Conservation (phyloP, 2,797 vertebrate genomes). For the Eulemur rubriventer region DNA sequence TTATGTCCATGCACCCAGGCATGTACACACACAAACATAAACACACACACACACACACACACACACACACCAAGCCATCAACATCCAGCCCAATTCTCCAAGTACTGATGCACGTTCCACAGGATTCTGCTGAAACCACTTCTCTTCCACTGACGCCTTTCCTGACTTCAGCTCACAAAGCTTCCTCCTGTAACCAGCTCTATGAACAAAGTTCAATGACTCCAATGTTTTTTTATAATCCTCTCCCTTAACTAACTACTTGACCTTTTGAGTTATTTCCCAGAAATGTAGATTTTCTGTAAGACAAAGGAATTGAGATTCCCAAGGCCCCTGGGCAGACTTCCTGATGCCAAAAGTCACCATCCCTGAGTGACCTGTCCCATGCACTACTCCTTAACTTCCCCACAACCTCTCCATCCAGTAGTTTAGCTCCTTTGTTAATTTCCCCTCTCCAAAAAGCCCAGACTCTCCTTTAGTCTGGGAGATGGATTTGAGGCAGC, state of each 20-base stretch:
- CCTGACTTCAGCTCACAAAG: not conserved
- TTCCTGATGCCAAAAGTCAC: not conserved
- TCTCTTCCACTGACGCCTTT: not conserved
- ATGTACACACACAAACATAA: rapidly evolving
- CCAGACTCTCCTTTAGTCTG: not conserved
- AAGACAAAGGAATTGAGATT: not conserved
- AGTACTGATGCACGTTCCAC: rapidly evolving
- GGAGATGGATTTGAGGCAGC: not conserved
- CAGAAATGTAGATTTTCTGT: not conserved
- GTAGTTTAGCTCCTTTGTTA: not conserved
- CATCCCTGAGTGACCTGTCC: not conserved
- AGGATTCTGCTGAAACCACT: not conserved
- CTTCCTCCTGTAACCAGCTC: not conserved
- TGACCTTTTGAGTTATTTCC: not conserved
- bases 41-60: not conserved
- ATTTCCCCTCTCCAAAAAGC: not conserved
- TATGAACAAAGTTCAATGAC: not conserved
- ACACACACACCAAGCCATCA: not conserved
- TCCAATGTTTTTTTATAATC: not conserved
- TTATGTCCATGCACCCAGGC: rapidly evolving
- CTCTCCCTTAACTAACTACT: not conserved
- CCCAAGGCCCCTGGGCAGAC: not conserved
- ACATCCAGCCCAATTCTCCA: not conserved
- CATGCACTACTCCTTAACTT: not conserved
- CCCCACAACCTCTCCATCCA: not conserved